A percentile compares a stretch with the other conserved stretches of the same genome.
phyloP scores from a whole-genome alignment of 2,888 invertebrate species.

The Eupithecia subfuscata region DNA sequence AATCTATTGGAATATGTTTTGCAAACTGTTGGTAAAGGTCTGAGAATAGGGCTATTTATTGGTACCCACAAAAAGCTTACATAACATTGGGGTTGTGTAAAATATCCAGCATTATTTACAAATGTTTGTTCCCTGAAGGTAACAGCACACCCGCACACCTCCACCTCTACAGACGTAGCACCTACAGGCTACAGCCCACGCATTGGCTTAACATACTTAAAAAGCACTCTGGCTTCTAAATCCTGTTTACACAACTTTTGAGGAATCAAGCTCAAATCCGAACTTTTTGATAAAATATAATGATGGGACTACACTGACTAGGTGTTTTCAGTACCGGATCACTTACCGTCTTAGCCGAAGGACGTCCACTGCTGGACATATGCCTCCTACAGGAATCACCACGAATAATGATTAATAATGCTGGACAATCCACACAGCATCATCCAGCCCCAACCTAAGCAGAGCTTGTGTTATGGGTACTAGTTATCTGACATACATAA shows the following conservation, averaged over 20 bases:
- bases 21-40: too few species aligned
- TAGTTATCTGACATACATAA: too few species aligned
- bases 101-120: background rate
- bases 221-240: slow-evolving; percentile 4
- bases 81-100: background rate
- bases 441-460: too few species aligned
- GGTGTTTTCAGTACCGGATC: background rate
- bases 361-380: background rate
- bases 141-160: background rate
- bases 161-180: too few species aligned
- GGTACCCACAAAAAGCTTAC: background rate
- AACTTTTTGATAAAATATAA: slow-evolving; percentile 8
- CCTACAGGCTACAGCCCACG: background rate
- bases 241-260: slow-evolving; percentile 6
- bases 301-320: background rate
- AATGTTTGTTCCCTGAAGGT: background rate
- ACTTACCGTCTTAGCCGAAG: background rate
- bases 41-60: too few species aligned
- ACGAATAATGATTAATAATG: background rate
- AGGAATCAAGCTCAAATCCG: slow-evolving; percentile 1
- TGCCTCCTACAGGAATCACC: background rate
- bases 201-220: background rate
- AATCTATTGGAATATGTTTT: too few species aligned
- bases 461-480: too few species aligned
- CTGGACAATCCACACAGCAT: too few species aligned